phyloP scores from a whole-genome alignment of 2,888 invertebrate species.

The Cephus runcator region DNA sequence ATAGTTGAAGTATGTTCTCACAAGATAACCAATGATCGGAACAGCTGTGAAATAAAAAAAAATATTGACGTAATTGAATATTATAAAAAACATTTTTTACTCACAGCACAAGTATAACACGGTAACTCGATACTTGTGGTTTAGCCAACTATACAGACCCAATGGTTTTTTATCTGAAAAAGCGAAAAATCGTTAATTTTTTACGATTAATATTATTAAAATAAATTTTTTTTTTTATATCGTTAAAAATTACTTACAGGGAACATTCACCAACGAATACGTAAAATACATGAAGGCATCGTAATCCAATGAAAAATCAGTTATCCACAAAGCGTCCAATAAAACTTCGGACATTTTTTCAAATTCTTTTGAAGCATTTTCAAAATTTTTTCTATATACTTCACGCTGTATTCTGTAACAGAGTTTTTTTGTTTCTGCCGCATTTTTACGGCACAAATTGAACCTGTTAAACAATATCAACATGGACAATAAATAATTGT shows the following conservation, averaged over 20 bases:
- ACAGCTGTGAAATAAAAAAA: slow-evolving; percentile 27
- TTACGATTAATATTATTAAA: neutral
- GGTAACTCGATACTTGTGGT: slow-evolving; percentile 20
- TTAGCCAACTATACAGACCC: slow-evolving; percentile 32
- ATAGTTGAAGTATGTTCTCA: slow-evolving; percentile 33
- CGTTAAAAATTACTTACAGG: slow-evolving; percentile 31
- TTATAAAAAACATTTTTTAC: slow-evolving; percentile 11
- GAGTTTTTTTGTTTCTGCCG: slow-evolving; percentile 72
- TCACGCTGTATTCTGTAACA: slow-evolving; percentile 67
- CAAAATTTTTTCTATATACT: slow-evolving; percentile 71
- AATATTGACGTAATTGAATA: neutral
- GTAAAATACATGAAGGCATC: slow-evolving; percentile 69
- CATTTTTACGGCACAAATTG: slow-evolving; percentile 74
- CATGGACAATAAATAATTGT: neutral
- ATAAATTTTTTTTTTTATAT: neutral
- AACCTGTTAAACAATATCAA: slow-evolving; percentile 64
- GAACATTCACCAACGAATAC: slow-evolving; percentile 63
- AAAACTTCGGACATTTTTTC: slow-evolving; percentile 71
- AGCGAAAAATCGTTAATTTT: neutral
- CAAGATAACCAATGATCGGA: slow-evolving; percentile 37
- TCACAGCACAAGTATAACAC: slow-evolving; percentile 34
- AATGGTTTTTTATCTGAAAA: slow-evolving; percentile 38
- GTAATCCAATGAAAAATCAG: slow-evolving; percentile 71
- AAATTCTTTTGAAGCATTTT: slow-evolving; percentile 71
- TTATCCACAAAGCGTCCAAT: slow-evolving; percentile 74